Percentiles rank a stretch among this genome's conserved stretches.
These are phyloP conservation scores for Phrynocephalus vlangalii DNA, from an alignment of 2,797 vertebrate genomes.

Conservation along the genomic window DNA sequence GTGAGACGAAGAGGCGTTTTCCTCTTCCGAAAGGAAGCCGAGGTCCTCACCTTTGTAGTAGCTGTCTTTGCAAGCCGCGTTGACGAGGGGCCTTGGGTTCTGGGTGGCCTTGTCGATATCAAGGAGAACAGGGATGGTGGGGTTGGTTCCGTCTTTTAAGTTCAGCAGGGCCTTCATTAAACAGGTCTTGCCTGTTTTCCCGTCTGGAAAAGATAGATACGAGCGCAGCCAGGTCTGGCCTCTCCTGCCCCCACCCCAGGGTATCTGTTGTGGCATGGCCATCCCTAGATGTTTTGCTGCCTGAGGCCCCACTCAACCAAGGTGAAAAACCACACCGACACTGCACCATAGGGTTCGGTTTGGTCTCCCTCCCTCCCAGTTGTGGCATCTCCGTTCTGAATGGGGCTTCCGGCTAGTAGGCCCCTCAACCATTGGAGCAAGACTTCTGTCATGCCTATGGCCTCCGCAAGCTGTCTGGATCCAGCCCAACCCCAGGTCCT, in stretches of 20 bases:
- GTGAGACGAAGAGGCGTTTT: too few relatives aligned
- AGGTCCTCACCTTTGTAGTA: slow-evolving; percentile 85
- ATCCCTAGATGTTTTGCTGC: neutral
- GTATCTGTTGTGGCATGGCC: neutral
- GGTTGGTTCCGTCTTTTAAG: slow-evolving; percentile 83
- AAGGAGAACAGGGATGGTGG: slow-evolving; percentile 84
- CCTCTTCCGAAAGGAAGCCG: too few relatives aligned
- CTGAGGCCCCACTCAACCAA: neutral
- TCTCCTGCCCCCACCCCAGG: too few relatives aligned
- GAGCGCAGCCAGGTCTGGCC: neutral
- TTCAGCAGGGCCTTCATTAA: slow-evolving; percentile 93
- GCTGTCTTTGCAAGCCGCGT: slow-evolving; percentile 80
- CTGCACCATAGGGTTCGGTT: too few relatives aligned
- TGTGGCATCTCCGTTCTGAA: too few relatives aligned
- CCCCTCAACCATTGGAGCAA: neutral
- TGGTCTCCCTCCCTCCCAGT: too few relatives aligned
- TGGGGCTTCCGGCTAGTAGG: too few relatives aligned
- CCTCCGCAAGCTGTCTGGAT: too few relatives aligned
- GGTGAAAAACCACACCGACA: too few relatives aligned
- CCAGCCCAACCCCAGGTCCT: neutral
- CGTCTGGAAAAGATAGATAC: slow-evolving; percentile 77
- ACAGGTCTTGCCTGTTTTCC: slow-evolving; percentile 87
- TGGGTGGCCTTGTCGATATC: slow-evolving; percentile 82
- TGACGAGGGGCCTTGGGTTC: slow-evolving; percentile 86
- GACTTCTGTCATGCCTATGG: neutral